phyloP scores from a whole-genome alignment of 2,113 vertebrate species.

The Perca schrenkii region DNA sequence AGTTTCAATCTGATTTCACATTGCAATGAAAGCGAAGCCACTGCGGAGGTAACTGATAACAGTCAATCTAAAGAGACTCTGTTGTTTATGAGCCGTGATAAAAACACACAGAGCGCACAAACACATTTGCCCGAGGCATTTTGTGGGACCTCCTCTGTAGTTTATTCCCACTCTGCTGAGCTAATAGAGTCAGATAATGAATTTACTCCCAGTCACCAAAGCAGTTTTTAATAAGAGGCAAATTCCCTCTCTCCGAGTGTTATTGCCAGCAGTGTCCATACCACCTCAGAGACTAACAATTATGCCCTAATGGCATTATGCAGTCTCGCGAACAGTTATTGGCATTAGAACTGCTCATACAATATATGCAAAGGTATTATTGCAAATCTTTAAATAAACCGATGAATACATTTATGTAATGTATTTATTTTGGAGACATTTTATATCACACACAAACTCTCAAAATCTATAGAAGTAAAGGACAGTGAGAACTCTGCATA shows the following conservation, averaged over 20 bases:
- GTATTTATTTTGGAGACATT: constrained; percentile 30
- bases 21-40: constrained; percentile 27
- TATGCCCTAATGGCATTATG: constrained; percentile 74
- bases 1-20: constrained; percentile 22
- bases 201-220: constrained; percentile 81
- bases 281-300: constrained; percentile 71
- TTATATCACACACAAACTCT: constrained; percentile 19
- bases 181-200: constrained; percentile 82
- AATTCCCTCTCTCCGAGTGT: constrained; percentile 64
- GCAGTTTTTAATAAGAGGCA: constrained; percentile 83
- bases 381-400: constrained; percentile 54
- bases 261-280: constrained; percentile 80
- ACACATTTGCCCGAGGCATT: constrained; percentile 54
- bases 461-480: constrained; percentile 26
- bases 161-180: constrained; percentile 68
- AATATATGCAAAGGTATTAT: constrained; percentile 63
- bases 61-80: constrained; percentile 27
- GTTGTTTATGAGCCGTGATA: constrained; percentile 44
- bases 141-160: constrained; percentile 41
- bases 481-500: constrained; percentile 26
- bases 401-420: constrained; percentile 50
- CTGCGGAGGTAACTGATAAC: constrained; percentile 27
- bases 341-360: constrained; percentile 62
- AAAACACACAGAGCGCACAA: constrained; percentile 13
- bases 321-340: constrained; percentile 66